These are phyloP conservation scores for Lepeophtheirus salmonis DNA, from an alignment of 1,140 invertebrate genomes.

Conservation along the genomic window DNA sequence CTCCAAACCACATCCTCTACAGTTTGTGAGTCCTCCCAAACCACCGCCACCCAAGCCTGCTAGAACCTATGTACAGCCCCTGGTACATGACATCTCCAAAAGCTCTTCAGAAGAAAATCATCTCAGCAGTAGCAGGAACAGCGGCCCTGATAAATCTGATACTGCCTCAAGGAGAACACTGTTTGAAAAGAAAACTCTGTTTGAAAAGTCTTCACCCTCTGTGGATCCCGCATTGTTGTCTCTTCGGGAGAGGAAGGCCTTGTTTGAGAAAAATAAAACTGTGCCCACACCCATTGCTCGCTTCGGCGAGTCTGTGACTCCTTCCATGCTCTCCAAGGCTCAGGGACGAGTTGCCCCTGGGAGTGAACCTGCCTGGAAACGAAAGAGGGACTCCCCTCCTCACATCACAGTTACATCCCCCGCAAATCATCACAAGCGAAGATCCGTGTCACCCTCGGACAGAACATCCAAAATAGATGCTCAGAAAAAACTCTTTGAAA, in stretches of 20 bases:
- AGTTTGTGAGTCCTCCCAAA: slow-evolving; percentile 13
- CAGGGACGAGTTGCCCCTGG: background rate
- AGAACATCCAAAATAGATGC: background rate
- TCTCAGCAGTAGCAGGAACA: too few species aligned
- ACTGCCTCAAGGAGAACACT: slow-evolving; percentile 4
- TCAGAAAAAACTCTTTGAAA: slow-evolving; percentile 13
- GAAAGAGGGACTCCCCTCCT: background rate
- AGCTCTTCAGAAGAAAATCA: background rate
- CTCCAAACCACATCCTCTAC: slow-evolving; percentile 15
- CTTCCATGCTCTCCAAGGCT: slow-evolving; percentile 14
- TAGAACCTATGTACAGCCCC: background rate
- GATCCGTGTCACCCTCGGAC: background rate
- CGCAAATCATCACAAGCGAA: background rate
- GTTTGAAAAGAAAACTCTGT: slow-evolving; percentile 10
- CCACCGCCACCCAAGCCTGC: slow-evolving; percentile 3
- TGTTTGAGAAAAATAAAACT: slow-evolving; percentile 16
- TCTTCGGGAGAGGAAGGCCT: background rate
- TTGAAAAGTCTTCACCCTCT: background rate
- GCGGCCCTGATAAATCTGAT: slow-evolving; percentile 3
- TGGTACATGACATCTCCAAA: background rate
- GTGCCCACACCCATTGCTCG: slow-evolving; percentile 14
- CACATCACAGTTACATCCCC: background rate
- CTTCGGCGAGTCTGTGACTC: slow-evolving; percentile 16
- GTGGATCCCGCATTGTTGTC: slow-evolving; percentile 17
- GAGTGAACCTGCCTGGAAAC: slow-evolving; percentile 5